Evolutionary conservation across 2,113 vertebrate species (phyloP).

Genomic region (Chaetodon trifascialis): DNA sequence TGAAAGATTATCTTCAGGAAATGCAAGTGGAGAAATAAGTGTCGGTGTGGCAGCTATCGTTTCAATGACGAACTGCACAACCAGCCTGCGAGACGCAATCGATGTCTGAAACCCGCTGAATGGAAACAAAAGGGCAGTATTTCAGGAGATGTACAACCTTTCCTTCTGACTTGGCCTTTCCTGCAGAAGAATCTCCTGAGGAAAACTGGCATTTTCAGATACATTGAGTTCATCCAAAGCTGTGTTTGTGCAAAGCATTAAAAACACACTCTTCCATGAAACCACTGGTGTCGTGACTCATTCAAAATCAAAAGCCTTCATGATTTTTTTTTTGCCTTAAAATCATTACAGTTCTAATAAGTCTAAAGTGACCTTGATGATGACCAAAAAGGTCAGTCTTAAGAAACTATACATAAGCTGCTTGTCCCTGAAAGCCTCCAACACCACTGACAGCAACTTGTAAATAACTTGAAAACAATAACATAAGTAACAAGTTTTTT

Average conservation of each 20-base stretch:
- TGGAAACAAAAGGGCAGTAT: not conserved
- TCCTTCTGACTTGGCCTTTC: not conserved
- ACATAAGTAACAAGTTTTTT: not conserved
- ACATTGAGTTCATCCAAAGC: constrained; percentile 16
- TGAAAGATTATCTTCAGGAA: not conserved
- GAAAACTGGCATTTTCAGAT: constrained; percentile 8
- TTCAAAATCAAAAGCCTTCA: constrained; percentile 12
- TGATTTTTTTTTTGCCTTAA: constrained; percentile 34
- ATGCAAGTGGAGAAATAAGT: not conserved
- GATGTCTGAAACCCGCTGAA: constrained; percentile 24
- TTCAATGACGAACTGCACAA: constrained; percentile 6
- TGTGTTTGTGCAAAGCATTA: constrained; percentile 28
- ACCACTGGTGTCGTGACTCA: not conserved
- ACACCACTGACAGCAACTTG: not conserved
- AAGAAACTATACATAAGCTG: not conserved
- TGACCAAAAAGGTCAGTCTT: not conserved
- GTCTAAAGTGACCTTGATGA: not conserved
- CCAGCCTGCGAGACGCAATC: constrained; percentile 6
- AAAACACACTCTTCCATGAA: constrained; percentile 17
- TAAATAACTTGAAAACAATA: not conserved
- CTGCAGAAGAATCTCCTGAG: not conserved
- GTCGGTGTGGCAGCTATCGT: constrained; percentile 2
- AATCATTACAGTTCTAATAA: not conserved
- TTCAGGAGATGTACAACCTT: constrained; percentile 2
- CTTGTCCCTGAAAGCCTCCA: not conserved